phyloP scores from a whole-genome alignment of 2,888 invertebrate species.

The Luperina nickerlii region DNA sequence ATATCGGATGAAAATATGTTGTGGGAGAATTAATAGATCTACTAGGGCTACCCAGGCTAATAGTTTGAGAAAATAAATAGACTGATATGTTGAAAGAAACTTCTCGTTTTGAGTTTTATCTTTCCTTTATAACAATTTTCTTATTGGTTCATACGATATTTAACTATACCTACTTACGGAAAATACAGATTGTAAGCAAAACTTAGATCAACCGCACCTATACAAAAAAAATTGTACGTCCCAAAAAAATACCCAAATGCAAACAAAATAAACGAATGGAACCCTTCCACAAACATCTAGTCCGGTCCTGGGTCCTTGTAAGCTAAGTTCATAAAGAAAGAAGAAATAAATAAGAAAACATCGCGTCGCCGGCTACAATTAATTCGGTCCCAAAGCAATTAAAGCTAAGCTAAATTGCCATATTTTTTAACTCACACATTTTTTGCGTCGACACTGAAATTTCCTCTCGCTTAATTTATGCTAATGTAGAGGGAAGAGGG shows the following conservation, averaged over 20 bases:
- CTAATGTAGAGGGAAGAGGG: constrained; percentile 57
- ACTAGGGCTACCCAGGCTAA: background rate
- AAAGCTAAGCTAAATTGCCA: constrained; percentile 69
- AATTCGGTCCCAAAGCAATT: constrained; percentile 67
- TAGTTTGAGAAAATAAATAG: background rate
- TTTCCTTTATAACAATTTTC: background rate
- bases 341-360: constrained; percentile 55
- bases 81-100: background rate
- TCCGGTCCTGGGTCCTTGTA: constrained; percentile 26
- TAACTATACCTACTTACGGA: background rate
- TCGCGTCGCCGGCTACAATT: constrained; percentile 60
- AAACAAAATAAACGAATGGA: constrained; percentile 30
- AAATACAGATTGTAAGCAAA: background rate
- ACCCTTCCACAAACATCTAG: constrained; percentile 45
- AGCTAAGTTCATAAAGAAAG: constrained; percentile 38
- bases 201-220: background rate
- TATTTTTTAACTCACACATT: constrained; percentile 70
- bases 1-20: constrained; percentile 29
- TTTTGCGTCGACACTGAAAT: constrained; percentile 68
- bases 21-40: background rate
- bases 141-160: background rate
- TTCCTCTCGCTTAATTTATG: constrained; percentile 67
- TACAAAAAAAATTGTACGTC: constrained; percentile 23
- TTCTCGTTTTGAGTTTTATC: background rate
- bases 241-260: constrained; percentile 27